A percentile compares a stretch with the other conserved stretches of the same genome.
phyloP scores from a whole-genome alignment of 2,888 invertebrate genomes.

The Agriopis aurantiaria region DNA sequence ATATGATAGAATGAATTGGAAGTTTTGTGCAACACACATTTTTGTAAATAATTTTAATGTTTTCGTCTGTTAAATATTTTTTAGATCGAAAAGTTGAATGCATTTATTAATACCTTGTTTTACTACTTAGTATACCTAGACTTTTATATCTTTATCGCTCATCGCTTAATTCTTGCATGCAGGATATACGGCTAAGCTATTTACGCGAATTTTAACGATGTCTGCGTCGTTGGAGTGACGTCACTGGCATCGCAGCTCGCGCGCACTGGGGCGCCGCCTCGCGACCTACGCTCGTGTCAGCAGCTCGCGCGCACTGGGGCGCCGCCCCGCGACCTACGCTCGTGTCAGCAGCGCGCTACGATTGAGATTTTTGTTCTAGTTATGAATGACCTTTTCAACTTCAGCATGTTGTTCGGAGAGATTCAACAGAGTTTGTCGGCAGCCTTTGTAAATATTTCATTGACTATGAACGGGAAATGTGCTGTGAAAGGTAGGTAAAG shows the following conservation, averaged over 20 bases:
- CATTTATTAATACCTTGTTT: too few relatives aligned
- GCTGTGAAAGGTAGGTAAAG: too few relatives aligned
- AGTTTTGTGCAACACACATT: too few relatives aligned
- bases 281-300: slow-evolving; percentile 26
- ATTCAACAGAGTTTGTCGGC: slow-evolving; percentile 24
- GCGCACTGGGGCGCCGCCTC: slow-evolving; percentile 23
- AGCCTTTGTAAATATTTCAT: slow-evolving; percentile 29
- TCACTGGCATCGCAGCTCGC: slow-evolving; percentile 9
- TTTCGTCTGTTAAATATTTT: too few relatives aligned
- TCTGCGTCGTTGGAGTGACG: slow-evolving; percentile 52
- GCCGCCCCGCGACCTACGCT: slow-evolving; percentile 16
- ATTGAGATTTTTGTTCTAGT: slow-evolving; percentile 43
- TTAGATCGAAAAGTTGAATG: too few relatives aligned
- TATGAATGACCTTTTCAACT: slow-evolving; percentile 38
- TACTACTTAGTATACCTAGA: neutral
- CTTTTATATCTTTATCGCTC: neutral
- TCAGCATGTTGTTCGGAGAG: slow-evolving; percentile 22
- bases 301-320: slow-evolving; percentile 23
- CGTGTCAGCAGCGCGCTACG: slow-evolving; percentile 28
- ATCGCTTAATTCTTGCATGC: neutral
- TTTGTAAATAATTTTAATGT: too few relatives aligned
- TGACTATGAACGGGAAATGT: slow-evolving; percentile 14
- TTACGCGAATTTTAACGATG: slow-evolving; percentile 60
- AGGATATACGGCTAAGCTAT: slow-evolving; percentile 33
- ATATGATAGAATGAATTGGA: too few relatives aligned